These are phyloP conservation scores for Amorpha juglandis DNA, from an alignment of 2,888 invertebrate genomes.

Conservation along the genomic window DNA sequence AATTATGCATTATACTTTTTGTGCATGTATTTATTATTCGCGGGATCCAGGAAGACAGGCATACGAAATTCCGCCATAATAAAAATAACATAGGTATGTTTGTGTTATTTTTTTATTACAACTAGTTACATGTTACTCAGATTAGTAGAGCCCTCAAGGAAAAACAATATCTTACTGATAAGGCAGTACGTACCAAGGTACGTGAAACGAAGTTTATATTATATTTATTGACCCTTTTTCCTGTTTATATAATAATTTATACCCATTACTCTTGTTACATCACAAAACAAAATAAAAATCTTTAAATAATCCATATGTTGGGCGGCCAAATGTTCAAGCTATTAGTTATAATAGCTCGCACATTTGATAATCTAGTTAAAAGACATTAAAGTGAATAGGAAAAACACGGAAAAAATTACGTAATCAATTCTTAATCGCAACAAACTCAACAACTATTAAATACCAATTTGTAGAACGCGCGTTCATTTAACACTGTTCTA, in stretches of 20 bases:
- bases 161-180: conserved; percentile 14
- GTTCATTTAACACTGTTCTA: not conserved
- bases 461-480: conserved; percentile 2
- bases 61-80: too few species aligned
- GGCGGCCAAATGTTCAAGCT: too few species aligned
- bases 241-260: not conserved
- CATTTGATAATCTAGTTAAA: not conserved
- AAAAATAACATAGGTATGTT: too few species aligned
- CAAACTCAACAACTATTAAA: conserved; percentile 11
- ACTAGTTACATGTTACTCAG: not conserved
- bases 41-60: too few species aligned
- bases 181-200: not conserved
- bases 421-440: conserved; percentile 14
- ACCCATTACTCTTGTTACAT: not conserved
- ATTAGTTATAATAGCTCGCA: not conserved
- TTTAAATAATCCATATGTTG: not conserved
- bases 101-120: not conserved
- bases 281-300: not conserved
- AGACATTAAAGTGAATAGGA: not conserved
- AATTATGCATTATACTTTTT: too few species aligned
- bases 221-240: conserved; percentile 6
- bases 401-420: conserved; percentile 10
- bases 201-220: not conserved
- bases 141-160: conserved; percentile 4
- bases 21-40: too few species aligned